Conservation (phyloP, 2,888 invertebrate species). For the Amblyteles armatorius region DNA sequence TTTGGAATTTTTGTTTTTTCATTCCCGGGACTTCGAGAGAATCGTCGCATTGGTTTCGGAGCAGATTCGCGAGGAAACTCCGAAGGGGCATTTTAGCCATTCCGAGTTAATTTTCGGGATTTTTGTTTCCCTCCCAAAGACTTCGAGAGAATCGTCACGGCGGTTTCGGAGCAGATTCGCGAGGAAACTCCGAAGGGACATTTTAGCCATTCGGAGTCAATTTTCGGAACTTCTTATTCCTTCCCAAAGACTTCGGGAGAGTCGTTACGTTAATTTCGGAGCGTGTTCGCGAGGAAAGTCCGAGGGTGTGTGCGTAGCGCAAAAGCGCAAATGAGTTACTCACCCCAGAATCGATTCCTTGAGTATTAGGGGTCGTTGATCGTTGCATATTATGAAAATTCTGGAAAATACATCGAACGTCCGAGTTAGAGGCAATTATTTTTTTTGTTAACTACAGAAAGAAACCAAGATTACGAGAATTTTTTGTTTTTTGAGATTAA, state of each 20-base stretch:
- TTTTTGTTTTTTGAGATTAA: background rate
- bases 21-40: background rate
- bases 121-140: background rate
- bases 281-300: background rate
- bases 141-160: background rate
- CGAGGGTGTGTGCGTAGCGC: background rate
- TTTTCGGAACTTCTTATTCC: no score
- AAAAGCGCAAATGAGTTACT: constrained; percentile 82
- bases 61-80: background rate
- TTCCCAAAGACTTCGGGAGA: background rate
- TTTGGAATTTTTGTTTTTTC: background rate
- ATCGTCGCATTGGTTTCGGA: background rate
- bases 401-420: constrained; percentile 83
- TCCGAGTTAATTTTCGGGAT: background rate
- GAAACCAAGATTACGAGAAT: background rate
- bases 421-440: constrained; percentile 13
- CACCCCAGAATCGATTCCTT: constrained; percentile 91
- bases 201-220: background rate
- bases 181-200: no score
- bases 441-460: background rate
- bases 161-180: background rate
- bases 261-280: background rate
- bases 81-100: background rate
- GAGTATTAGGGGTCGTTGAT: constrained; percentile 92
- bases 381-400: constrained; percentile 90